phyloP scores from a whole-genome alignment of 37 sponge, comb jelly and placozoan species.

The Eunapius fragilis region DNA sequence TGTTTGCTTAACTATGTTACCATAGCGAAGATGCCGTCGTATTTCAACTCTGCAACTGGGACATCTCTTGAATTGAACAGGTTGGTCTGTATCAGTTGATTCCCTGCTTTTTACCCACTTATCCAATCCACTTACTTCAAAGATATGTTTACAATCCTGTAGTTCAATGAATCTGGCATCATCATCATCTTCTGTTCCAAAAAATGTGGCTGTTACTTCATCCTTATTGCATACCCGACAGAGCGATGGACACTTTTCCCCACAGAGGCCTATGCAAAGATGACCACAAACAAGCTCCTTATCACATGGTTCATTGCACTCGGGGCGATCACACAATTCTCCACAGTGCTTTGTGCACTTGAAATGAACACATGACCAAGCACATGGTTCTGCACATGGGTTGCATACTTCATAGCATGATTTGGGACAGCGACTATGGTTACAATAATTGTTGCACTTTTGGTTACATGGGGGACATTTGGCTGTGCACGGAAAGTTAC shows the following conservation, averaged over 20 bases:
- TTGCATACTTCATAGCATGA: slow-evolving; percentile 76
- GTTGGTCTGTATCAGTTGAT: background rate
- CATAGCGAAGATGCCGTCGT: slow-evolving; percentile 78
- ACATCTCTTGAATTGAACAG: slow-evolving; percentile 76
- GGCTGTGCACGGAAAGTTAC: slow-evolving; percentile 65
- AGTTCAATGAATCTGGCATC: slow-evolving; percentile 83
- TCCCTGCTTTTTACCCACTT: slow-evolving; percentile 92
- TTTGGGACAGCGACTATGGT: slow-evolving; percentile 74
- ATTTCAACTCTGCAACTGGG: slow-evolving; percentile 81
- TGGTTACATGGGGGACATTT: slow-evolving; percentile 76
- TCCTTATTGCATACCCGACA: slow-evolving; percentile 72
- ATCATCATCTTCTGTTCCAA: slow-evolving; percentile 84
- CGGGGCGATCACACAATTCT: slow-evolving; percentile 74
- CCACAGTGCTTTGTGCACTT: slow-evolving; percentile 78
- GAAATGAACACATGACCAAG: slow-evolving; percentile 81
- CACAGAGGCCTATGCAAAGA: slow-evolving; percentile 91
- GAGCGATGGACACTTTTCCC: slow-evolving; percentile 77
- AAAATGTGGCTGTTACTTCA: slow-evolving; percentile 77
- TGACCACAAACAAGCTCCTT: slow-evolving; percentile 85
- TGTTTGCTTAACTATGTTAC: slow-evolving; percentile 71
- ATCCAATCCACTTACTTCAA: slow-evolving; percentile 82
- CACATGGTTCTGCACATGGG: slow-evolving; percentile 75
- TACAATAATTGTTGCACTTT: slow-evolving; percentile 73
- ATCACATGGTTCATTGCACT: slow-evolving; percentile 58
- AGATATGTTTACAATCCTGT: slow-evolving; percentile 83